Base-by-base conservation (phyloP, 2,113 vertebrate genomes). In the Salvelinus sp. region DNA sequence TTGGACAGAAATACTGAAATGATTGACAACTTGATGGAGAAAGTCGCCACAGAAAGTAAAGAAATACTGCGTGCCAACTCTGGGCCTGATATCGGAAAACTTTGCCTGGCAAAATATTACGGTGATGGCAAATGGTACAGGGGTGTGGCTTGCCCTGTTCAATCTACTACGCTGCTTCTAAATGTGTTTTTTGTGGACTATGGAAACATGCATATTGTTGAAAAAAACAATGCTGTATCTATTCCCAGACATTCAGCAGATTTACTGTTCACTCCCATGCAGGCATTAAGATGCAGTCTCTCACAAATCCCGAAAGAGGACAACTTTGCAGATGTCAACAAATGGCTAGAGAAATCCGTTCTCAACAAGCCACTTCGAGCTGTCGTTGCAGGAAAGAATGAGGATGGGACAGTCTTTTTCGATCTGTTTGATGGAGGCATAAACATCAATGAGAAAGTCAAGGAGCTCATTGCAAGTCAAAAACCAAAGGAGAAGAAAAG, bases 161-260 rank as follows among this genome's bases (percentile, higher is more conserved):
- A 85, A 16, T 95, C 92, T 0, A 86, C 92, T 0, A 86, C 90
- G 1, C 86, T 91, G 62, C 90, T 91, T 76, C 58, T 95, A 0
- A 75, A 73, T 2, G 95, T 94, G 6, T 91, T 95, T 72, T 98
- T 96, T 89, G 96, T 98, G 68, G 97, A 99, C 87, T 98, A 95
- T 86, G 97, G 97, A 84, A 96, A 96, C 88, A 90, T 83, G 65
- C 83, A 86, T 3, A 86, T 96, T 50, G 91, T 92, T 16, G 90
- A 94, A 72, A 92, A 91, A 87, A 88, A 80, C 25, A 86, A 94
- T 18, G 83, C 97, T 33, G 75, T 92, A 20, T 87, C 90, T 58
- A 94, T 98, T 88, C 95, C 95, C 23, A 81, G 85, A 75, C 90
- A 91, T 76, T 94, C 91, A 20, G 76, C 72, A 71, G 93, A 96